phyloP scores from a whole-genome alignment of 2,888 invertebrate species.

The Galerucella pusilla region DNA sequence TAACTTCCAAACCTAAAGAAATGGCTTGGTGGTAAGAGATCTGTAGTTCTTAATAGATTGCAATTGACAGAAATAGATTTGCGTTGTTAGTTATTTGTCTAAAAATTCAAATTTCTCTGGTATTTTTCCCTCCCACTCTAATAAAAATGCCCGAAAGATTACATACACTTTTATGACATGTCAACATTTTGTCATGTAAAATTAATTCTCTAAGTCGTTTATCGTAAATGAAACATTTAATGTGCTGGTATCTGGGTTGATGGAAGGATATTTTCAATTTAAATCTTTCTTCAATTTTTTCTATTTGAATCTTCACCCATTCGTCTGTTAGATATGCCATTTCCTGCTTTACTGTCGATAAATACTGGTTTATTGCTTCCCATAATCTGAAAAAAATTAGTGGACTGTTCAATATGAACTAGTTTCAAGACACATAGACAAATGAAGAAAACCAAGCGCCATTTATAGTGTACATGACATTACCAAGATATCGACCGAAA shows the following conservation, averaged over 20 bases:
- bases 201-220: constrained; percentile 54
- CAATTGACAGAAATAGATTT: too few species aligned
- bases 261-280: constrained; percentile 51
- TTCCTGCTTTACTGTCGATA: constrained; percentile 49
- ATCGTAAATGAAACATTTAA: constrained; percentile 52
- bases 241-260: constrained; percentile 46
- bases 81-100: too few species aligned
- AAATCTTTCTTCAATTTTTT: constrained; percentile 48
- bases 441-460: too few species aligned
- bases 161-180: constrained; percentile 46
- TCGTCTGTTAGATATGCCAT: constrained; percentile 41
- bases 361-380: constrained; percentile 54
- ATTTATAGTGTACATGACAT: too few species aligned
- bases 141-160: neutral
- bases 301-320: constrained; percentile 47
- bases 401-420: too few species aligned
- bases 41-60: too few species aligned
- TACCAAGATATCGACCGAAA: too few species aligned
- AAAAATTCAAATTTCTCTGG: too few species aligned
- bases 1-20: too few species aligned
- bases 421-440: too few species aligned
- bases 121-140: neutral
- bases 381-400: constrained; percentile 49
- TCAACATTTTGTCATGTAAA: constrained; percentile 45
- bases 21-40: too few species aligned